Evolutionary conservation across 2,888 invertebrate species (phyloP).

Genomic region (Drosophila prolongata): DNA sequence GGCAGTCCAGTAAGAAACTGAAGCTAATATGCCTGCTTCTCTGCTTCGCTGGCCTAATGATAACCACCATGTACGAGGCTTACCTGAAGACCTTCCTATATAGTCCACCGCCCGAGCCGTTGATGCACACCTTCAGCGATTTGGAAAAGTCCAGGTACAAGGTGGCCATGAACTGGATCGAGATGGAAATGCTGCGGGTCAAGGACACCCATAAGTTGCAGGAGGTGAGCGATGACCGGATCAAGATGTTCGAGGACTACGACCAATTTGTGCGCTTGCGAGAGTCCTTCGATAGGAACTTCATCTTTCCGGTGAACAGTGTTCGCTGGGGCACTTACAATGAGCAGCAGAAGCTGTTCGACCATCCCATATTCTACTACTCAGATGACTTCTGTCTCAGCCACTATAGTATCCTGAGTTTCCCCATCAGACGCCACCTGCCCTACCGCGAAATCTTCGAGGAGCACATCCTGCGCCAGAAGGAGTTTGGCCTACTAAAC

Average conservation of each 20-base stretch:
- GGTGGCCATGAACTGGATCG: not conserved
- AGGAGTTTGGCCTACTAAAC: constrained; percentile 41
- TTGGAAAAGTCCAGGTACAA: not conserved
- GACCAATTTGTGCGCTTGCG: not conserved
- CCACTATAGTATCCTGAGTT: constrained; percentile 3
- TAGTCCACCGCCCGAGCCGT: not conserved
- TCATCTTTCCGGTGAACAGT: constrained; percentile 24
- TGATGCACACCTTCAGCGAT: not conserved
- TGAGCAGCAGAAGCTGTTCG: constrained; percentile 56
- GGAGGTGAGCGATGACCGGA: not conserved
- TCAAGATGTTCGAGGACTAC: not conserved
- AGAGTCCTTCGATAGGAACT: not conserved
- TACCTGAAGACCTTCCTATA: constrained; percentile 53
- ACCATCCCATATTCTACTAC: constrained; percentile 46
- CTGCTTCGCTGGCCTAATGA: constrained; percentile 59
- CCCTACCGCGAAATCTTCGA: constrained; percentile 60
- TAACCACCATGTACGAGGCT: constrained; percentile 62
- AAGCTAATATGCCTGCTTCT: constrained; percentile 52
- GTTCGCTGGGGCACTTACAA: constrained; percentile 38
- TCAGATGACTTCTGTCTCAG: constrained; percentile 44
- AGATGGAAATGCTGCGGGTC: not conserved
- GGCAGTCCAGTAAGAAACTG: constrained; percentile 15
- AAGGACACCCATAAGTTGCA: not conserved
- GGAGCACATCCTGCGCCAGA: constrained; percentile 43
- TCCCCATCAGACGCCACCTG: constrained; percentile 43